A percentile compares a stretch with the other conserved stretches of the same genome.
These are phyloP conservation scores for Carcina quercana DNA, from an alignment of 2,888 invertebrate species.

Conservation along the genomic window DNA sequence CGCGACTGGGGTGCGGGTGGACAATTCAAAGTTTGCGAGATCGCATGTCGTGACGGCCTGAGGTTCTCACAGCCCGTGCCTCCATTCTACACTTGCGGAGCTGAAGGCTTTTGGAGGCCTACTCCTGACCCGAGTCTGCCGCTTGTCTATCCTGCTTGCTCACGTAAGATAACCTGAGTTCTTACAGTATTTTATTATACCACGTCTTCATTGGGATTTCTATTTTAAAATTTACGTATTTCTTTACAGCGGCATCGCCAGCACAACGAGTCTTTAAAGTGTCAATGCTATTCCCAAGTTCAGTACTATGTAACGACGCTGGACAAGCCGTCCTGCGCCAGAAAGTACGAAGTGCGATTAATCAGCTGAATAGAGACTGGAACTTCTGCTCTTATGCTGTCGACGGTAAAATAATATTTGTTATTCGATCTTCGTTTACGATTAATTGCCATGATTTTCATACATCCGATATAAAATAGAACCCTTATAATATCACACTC, in stretches of 20 bases:
- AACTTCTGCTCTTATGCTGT: conserved; percentile 95
- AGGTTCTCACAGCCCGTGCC: conserved; percentile 96
- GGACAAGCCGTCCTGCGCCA: conserved; percentile 94
- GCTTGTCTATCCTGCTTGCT: conserved; percentile 93
- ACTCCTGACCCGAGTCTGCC: conserved; percentile 86
- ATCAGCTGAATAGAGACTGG: conserved; percentile 95
- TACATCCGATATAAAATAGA: no score
- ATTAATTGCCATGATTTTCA: no score
- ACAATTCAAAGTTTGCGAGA: conserved; percentile 96
- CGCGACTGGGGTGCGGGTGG: conserved; percentile 98
- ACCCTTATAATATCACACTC: no score
- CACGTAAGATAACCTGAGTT: conserved; percentile 80
- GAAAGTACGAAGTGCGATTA: conserved; percentile 91
- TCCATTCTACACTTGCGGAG: conserved; percentile 97
- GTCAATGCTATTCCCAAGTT: conserved; percentile 95
- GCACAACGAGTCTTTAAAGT: conserved; percentile 97
- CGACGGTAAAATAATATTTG: conserved; percentile 84
- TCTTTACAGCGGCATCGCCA: conserved; percentile 80
- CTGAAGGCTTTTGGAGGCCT: conserved; percentile 98
- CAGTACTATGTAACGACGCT: conserved; percentile 96
- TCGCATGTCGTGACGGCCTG: conserved; percentile 88
- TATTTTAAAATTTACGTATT: no score
- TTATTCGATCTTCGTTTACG: conserved; percentile 5
- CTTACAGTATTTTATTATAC: background rate
- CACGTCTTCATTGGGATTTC: no score